Conservation (phyloP, 2,888 invertebrate species). For the Diplolepis rosae region DNA sequence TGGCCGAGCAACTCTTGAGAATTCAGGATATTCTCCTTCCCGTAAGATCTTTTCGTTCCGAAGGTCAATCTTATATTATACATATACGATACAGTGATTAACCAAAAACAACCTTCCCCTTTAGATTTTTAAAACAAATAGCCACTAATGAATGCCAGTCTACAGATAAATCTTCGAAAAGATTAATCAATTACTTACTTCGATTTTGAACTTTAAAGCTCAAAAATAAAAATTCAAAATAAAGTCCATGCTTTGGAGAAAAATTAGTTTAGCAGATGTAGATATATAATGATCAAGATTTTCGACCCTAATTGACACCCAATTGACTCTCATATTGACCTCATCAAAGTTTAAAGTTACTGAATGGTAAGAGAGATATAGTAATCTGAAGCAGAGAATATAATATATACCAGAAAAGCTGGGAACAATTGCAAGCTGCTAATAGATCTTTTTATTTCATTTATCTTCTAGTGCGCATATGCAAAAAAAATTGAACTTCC, state of each 20-base stretch:
- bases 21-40: conserved; percentile 15
- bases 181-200: too few relatives aligned
- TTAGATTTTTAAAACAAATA: not conserved
- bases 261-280: not conserved
- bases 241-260: not conserved
- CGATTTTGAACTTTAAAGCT: too few relatives aligned
- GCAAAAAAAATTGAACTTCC: too few relatives aligned
- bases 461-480: too few relatives aligned
- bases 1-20: conserved; percentile 20
- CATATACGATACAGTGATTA: too few relatives aligned
- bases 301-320: conserved; percentile 4
- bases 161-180: too few relatives aligned
- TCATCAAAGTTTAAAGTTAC: conserved; percentile 7
- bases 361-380: not conserved
- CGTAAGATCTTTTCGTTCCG: conserved; percentile 13
- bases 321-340: conserved; percentile 10
- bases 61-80: conserved; percentile 2
- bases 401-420: not conserved
- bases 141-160: too few relatives aligned
- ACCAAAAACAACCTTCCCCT: not conserved
- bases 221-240: not conserved
- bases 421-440: not conserved
- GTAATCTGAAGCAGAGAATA: not conserved
- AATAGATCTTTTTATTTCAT: too few relatives aligned
- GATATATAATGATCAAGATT: not conserved